A percentile compares a stretch with the other conserved stretches of the same genome.
Evolutionary conservation across 2,113 vertebrate genomes (phyloP).

Genomic region (Pseudorhombus dupliciocellatus): DNA sequence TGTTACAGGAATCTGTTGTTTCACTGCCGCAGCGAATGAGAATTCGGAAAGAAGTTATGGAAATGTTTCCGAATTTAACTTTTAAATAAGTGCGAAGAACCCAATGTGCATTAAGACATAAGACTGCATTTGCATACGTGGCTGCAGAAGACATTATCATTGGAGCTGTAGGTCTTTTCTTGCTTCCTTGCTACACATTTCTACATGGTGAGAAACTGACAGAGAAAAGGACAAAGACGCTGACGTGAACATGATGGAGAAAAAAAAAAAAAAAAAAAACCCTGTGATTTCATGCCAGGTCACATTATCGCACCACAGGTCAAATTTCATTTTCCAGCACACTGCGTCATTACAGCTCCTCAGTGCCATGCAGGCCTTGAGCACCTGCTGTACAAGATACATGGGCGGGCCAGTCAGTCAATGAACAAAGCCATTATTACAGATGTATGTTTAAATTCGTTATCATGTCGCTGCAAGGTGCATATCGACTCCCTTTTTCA

Average conservation of each 20-base stretch:
- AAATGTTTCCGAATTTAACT: conserved; percentile 31
- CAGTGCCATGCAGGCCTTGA: conserved; percentile 2
- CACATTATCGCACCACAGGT: conserved; percentile 12
- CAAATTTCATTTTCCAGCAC: conserved; percentile 8
- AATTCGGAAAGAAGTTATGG: conserved; percentile 23
- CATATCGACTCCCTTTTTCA: conserved; percentile 56
- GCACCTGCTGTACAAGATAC: conserved; percentile 28
- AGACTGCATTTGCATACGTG: conserved; percentile 13
- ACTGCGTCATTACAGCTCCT: conserved; percentile 15
- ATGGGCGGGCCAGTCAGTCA: conserved; percentile 15
- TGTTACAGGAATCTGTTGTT: conserved; percentile 29
- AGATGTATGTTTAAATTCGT: conserved; percentile 51
- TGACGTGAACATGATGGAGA: neutral
- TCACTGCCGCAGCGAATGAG: conserved; percentile 23
- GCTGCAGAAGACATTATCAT: neutral
- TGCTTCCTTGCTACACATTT: no score
- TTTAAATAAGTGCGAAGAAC: conserved; percentile 20
- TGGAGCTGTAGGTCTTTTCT: neutral
- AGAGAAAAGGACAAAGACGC: conserved; percentile 1
- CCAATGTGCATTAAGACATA: conserved; percentile 16
- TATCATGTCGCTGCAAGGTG: conserved; percentile 65
- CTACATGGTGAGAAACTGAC: neutral
- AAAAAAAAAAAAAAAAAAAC: neutral
- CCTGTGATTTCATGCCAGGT: conserved; percentile 15
- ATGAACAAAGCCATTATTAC: conserved; percentile 41